Base-by-base conservation (phyloP, 2,797 vertebrate genomes). In the Smutsia temminckii region DNA sequence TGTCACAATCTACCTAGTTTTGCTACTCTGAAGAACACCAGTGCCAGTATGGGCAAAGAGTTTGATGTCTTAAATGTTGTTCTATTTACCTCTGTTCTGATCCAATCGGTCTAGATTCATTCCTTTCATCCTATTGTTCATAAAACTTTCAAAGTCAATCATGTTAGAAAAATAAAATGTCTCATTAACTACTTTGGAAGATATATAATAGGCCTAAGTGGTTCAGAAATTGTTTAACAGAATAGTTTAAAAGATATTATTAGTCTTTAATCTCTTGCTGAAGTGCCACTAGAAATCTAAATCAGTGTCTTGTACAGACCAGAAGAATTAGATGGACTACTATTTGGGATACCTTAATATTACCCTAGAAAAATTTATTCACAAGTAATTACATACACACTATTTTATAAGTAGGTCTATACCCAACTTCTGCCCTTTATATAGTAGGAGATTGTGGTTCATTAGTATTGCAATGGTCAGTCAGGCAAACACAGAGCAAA, bases 141-240 rank as follows among this genome's bases (percentile, higher is more conserved):
- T 63, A 6, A 29, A 83, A 94, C 25, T 85, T 89, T 87, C 53
- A 96, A 79, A 66, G n/a, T 46, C 59, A 91, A 49, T 79, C 6
- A 2, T 29, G 20, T 91, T 91, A 75, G 25, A 72, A 90, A 95
- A 86, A 91, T 51, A 57, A 92, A 87, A 79, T 87, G 29, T 84
- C 69, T 89, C 68, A 34, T 37, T 91, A 64, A 46, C 34, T 68
- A 57, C 66, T 92, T 89, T 86, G 90, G 16, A 94, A 91, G 10
- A 92, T 59, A 37, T 2, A 57, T 17, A 85, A 37, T 34, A 78
- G 93, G 21, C 46, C 49, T 77, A 78, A 80, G 57, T 37, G 13
- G 11, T 85, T 68, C n/a, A 14, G 42, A 72, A 95, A 95, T 77
- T 29, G 46, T 29, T 61, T 66, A 85, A 75, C 21, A 55, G 84